Evolutionary conservation across 1,140 invertebrate species (phyloP).

Genomic region (Bombus cullumanus): DNA sequence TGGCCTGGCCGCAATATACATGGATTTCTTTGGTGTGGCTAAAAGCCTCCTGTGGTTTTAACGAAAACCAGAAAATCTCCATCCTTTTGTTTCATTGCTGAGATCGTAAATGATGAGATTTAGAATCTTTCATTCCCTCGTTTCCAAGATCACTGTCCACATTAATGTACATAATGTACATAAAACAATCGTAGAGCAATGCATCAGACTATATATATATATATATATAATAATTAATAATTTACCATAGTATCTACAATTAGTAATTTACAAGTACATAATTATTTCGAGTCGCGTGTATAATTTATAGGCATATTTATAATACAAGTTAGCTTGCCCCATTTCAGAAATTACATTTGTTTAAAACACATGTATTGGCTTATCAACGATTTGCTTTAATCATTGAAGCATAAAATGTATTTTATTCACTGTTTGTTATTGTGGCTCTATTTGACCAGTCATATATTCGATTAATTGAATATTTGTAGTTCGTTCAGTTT

Average conservation of each 20-base stretch:
- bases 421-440: conserved; percentile 7
- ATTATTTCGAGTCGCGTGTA: background rate
- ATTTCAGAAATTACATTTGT: background rate
- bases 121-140: background rate
- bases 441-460: background rate
- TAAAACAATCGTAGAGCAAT: no score
- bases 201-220: no score
- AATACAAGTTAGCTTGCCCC: background rate
- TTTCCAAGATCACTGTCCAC: no score
- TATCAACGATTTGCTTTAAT: conserved; percentile 1
- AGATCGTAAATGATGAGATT: conserved; percentile 39
- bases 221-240: no score
- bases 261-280: background rate
- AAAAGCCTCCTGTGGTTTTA: conserved; percentile 5
- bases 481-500: background rate
- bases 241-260: no score
- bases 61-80: background rate
- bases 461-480: background rate
- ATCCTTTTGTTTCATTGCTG: conserved; percentile 27
- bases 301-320: background rate
- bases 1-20: conserved; percentile 31
- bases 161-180: no score
- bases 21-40: background rate
- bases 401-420: background rate
- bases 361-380: background rate